Percentiles rank a stretch among this genome's conserved stretches.
These are phyloP conservation scores for Scaptomyza caliginosa DNA, from an alignment of 2,888 invertebrate genomes.

Conservation along the genomic window DNA sequence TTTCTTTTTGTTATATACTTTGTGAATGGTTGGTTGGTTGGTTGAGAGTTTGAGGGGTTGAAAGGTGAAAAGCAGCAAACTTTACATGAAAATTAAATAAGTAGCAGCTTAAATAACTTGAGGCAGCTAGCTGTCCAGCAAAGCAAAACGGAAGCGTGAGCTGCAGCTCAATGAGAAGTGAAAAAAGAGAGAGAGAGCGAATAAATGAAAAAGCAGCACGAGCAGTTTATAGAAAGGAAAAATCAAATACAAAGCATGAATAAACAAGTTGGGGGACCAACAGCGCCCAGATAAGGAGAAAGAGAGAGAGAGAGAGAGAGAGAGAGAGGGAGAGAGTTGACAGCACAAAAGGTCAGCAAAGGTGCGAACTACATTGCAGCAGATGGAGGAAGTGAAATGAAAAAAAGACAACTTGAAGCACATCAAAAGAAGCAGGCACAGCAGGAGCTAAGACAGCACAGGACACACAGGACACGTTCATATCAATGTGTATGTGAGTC, in stretches of 20 bases:
- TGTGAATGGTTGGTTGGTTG: background rate
- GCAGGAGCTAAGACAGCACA: conserved; percentile 4
- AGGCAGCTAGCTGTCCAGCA: conserved; percentile 15
- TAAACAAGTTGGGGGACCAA: conserved; percentile 18
- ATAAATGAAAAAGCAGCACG: too few relatives aligned
- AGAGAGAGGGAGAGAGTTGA: too few relatives aligned
- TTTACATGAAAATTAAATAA: conserved; percentile 80
- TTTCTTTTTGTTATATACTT: conserved; percentile 6
- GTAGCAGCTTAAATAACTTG: conserved; percentile 76
- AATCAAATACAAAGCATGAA: conserved; percentile 53
- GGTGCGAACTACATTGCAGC: conserved; percentile 38
- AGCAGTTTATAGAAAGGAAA: conserved; percentile 18
- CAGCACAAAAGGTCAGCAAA: conserved; percentile 47
- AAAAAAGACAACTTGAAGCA: conserved; percentile 43
- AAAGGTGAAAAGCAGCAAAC: conserved; percentile 30
- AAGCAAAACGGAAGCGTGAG: conserved; percentile 25
- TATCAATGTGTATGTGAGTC: background rate
- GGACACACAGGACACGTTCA: background rate
- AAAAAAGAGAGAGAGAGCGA: background rate
- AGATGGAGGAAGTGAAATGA: background rate
- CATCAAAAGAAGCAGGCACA: conserved; percentile 26
- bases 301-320: too few relatives aligned
- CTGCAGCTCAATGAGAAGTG: conserved; percentile 35
- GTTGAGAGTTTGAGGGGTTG: background rate
- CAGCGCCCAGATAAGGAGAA: too few relatives aligned